Conservation (phyloP, 2,888 invertebrate species). For the Exocentrus adspersus region DNA sequence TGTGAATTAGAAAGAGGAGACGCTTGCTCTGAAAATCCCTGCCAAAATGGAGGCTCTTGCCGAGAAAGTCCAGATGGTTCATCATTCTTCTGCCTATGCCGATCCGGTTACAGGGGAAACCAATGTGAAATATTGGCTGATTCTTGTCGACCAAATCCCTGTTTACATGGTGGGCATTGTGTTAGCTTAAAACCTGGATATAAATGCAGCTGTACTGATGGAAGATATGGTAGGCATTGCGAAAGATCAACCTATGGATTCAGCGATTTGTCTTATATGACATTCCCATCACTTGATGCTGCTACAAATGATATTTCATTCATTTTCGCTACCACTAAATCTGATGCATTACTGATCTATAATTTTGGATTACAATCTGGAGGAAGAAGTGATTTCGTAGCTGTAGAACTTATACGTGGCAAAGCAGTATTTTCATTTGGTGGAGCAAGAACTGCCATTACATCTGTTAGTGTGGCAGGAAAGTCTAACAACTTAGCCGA, state of each 20-base stretch:
- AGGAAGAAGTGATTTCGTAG: constrained; percentile 91
- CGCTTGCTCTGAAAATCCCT: constrained; percentile 86
- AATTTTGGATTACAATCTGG: constrained; percentile 90
- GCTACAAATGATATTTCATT: constrained; percentile 92
- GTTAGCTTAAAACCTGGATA: constrained; percentile 89
- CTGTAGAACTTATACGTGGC: constrained; percentile 87
- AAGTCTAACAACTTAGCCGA: constrained; percentile 77
- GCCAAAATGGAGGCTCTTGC: constrained; percentile 92
- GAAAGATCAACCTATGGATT: constrained; percentile 92
- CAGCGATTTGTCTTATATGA: constrained; percentile 88
- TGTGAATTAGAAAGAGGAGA: constrained; percentile 88
- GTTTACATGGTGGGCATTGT: constrained; percentile 88
- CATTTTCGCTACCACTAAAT: constrained; percentile 89
- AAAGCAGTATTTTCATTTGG: constrained; percentile 90
- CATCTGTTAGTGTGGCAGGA: constrained; percentile 77
- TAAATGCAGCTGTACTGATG: constrained; percentile 85
- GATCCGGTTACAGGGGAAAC: constrained; percentile 90
- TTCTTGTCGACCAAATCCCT: constrained; percentile 93
- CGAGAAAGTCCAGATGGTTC: constrained; percentile 87
- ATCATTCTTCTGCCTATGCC: constrained; percentile 91
- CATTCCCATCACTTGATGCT: constrained; percentile 85
- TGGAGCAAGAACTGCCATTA: constrained; percentile 87
- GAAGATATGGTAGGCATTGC: constrained; percentile 90
- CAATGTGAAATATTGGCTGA: constrained; percentile 90
- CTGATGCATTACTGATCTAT: constrained; percentile 87